Evolutionary conservation across 2,113 vertebrate genomes (phyloP), one percentile per base, ranked within the genome.

Genomic region (Sminthopsis crassicaudata): DNA sequence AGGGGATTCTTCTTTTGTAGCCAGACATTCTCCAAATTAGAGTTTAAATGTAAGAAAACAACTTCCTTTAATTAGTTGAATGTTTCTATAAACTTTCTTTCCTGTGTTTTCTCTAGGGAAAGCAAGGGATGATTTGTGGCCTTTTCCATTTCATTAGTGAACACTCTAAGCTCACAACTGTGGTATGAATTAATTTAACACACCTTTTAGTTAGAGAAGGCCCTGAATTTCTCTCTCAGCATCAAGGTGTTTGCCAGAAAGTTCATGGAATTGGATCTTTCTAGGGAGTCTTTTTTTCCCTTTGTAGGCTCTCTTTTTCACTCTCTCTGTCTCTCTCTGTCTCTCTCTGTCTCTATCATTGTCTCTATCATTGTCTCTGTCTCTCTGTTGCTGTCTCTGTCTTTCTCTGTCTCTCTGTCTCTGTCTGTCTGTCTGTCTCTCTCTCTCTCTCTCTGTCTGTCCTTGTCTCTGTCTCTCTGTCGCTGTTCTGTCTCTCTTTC

Each of bases 81-180:
- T 53, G 9, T 42, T 51, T 19, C 54, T 93, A 0, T 91, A 84
- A 36, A 10, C 9, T 23, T 60, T 93, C 10, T 92, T 90, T 19
- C 26, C 57, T 50, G 50, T 0, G 0, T 52, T 89, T 93, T 96
- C 36, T 57, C 67, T 90, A 26, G 91, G 88, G 53, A 46, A 53
- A 46, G 52, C 10, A 91, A 67, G 60, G 90, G 53, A 26, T 84
- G 36, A 84, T 46, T 26, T 52, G 52, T 46, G 3, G 7, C n/a
- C 96, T 97, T 93, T 53, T 96, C 52, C 8, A 90, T 84, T 84
- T 84, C 53, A 36, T 55, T 94, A 92, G 0, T 27, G 48, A 96
- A 55, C 6, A 22, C 19, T 50, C 0, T 0, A 94, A 93, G 24
- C 9, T 91, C 92, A 57, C 50, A 67, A 0, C 30, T 84, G 9